Evolutionary conservation across 2,888 invertebrate genomes (phyloP).

Genomic region (Neuroscelio doddi): DNA sequence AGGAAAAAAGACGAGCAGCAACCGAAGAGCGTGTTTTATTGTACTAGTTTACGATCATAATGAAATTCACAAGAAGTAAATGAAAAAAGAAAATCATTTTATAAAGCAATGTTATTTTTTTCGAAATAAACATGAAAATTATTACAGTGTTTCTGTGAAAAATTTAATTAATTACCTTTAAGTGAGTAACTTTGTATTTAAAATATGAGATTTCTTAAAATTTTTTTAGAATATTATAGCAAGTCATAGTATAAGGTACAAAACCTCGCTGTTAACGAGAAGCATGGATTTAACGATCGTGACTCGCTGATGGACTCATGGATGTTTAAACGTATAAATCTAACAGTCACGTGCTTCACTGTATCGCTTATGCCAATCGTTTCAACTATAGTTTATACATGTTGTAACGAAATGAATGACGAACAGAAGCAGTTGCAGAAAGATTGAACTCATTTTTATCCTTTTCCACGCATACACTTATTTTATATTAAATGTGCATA

Average conservation of each 20-base stretch:
- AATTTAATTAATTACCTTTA: neutral
- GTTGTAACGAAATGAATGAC: conserved; percentile 21
- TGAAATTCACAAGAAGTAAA: neutral
- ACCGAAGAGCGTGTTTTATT: neutral
- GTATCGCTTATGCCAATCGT: conserved; percentile 26
- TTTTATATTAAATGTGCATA: neutral
- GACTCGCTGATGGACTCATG: conserved; percentile 27
- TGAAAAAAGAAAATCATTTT: conserved; percentile 17
- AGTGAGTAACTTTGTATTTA: too few species aligned
- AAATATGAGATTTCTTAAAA: too few species aligned
- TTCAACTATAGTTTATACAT: conserved; percentile 19
- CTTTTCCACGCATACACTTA: neutral
- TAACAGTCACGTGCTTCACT: conserved; percentile 21
- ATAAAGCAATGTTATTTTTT: conserved; percentile 2
- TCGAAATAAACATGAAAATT: conserved; percentile 1
- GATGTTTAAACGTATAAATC: conserved; percentile 29
- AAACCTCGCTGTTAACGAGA: conserved; percentile 20
- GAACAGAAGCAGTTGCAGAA: conserved; percentile 15
- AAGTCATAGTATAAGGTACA: neutral
- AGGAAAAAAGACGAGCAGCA: conserved; percentile 7
- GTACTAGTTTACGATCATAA: neutral
- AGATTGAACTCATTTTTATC: conserved; percentile 15
- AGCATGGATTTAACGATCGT: conserved; percentile 28
- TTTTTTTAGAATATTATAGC: neutral
- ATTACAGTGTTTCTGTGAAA: neutral